Conservation (phyloP, 2,888 invertebrate species). For the Acanthosepion esculentum region DNA sequence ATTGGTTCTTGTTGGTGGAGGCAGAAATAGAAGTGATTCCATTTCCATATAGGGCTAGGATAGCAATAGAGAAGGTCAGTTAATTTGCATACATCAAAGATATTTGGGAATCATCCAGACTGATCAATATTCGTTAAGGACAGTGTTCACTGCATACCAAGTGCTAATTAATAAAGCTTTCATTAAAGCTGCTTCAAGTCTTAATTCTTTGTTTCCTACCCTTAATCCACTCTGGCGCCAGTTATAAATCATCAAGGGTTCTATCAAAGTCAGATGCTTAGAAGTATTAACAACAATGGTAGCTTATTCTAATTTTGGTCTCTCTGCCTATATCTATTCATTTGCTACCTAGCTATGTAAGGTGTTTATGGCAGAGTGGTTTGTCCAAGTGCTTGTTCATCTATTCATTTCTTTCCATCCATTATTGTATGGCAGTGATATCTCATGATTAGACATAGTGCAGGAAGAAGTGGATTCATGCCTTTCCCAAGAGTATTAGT, state of each 20-base stretch:
- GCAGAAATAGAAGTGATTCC: not conserved
- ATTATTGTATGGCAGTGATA: too few relatives aligned
- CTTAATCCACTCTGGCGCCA: not conserved
- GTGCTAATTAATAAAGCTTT: constrained; percentile 23
- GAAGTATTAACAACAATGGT: not conserved
- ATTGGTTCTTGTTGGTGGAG: not conserved
- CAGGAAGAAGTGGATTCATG: too few relatives aligned
- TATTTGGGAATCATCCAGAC: constrained; percentile 33
- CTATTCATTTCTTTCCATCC: too few relatives aligned
- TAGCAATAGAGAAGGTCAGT: not conserved
- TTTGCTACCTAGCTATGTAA: not conserved
- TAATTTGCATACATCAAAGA: constrained; percentile 12
- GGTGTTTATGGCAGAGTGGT: too few relatives aligned
- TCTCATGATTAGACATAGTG: too few relatives aligned
- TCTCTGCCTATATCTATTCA: not conserved
- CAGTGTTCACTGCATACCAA: constrained; percentile 33
- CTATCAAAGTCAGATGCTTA: too few relatives aligned
- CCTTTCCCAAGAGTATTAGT: too few relatives aligned
- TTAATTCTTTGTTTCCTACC: not conserved
- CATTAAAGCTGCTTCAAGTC: not conserved
- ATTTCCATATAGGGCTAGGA: not conserved
- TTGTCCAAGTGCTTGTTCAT: too few relatives aligned
- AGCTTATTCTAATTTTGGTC: not conserved
- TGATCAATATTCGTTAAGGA: constrained; percentile 33
- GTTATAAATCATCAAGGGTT: not conserved